Evolutionary conservation across 2,113 vertebrate genomes (phyloP).

Genomic region (Microcebus tavaratra): DNA sequence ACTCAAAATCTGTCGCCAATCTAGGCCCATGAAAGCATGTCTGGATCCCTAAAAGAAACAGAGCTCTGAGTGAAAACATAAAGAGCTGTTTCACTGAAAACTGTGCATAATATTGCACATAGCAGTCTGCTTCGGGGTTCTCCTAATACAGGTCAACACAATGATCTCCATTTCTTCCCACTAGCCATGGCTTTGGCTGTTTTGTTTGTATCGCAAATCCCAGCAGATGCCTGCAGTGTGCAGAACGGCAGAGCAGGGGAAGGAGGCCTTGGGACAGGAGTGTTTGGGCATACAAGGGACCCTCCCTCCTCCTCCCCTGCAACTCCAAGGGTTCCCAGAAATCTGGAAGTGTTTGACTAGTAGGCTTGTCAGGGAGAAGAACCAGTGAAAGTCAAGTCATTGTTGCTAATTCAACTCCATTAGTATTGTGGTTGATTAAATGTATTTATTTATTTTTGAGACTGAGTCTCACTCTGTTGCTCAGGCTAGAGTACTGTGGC

Average conservation of each 20-base stretch:
- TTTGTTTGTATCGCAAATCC: neutral
- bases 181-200: neutral
- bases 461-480: no score
- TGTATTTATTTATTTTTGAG: no score
- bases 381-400: neutral
- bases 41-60: constrained; percentile 14
- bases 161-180: neutral
- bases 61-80: constrained; percentile 38
- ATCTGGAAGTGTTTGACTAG: neutral
- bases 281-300: neutral
- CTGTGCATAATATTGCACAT: neutral
- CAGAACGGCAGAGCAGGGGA: neutral
- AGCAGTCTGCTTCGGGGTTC: neutral
- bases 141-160: neutral
- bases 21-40: constrained; percentile 12
- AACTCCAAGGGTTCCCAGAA: neutral
- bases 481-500: no score
- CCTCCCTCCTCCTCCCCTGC: rapidly evolving
- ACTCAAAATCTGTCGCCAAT: constrained; percentile 50
- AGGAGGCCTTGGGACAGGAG: rapidly evolving
- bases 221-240: neutral
- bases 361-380: neutral
- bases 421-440: neutral
- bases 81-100: constrained; percentile 35
- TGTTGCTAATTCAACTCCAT: neutral